phyloP scores from a whole-genome alignment of 1,140 invertebrate genomes.

The Aphelenchoides fujianensis region DNA sequence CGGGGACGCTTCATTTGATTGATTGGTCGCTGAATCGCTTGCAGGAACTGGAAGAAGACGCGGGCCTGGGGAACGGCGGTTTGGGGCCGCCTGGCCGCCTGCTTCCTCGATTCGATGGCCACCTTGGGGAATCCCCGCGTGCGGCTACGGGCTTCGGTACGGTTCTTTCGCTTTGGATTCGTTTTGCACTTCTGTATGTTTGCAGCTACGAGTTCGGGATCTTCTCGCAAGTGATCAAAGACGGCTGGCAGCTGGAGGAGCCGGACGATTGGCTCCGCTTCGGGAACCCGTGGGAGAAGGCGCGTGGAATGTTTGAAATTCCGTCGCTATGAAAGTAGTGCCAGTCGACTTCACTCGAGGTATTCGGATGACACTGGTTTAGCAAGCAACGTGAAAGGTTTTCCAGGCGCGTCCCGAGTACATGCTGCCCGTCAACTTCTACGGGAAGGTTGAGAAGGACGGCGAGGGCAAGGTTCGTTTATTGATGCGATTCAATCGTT shows the following conservation, averaged over 20 bases:
- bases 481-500: too few species aligned
- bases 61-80: slow-evolving; percentile 95
- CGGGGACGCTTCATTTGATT: too few species aligned
- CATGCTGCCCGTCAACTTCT: slow-evolving; percentile 88
- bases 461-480: slow-evolving; percentile 73
- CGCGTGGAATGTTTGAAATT: too few species aligned
- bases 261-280: slow-evolving; percentile 94
- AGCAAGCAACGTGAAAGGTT: too few species aligned
- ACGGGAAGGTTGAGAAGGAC: slow-evolving; percentile 82
- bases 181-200: too few species aligned
- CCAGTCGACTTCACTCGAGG: too few species aligned
- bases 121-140: slow-evolving; percentile 94
- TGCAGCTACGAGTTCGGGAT: slow-evolving; percentile 97
- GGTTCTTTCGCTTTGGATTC: too few species aligned
- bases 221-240: slow-evolving; percentile 73
- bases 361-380: too few species aligned
- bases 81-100: slow-evolving; percentile 91
- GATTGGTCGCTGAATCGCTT: slow-evolving; percentile 28
- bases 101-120: slow-evolving; percentile 95
- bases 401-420: slow-evolving; percentile 87
- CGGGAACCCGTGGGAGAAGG: slow-evolving; percentile 97
- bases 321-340: too few species aligned
- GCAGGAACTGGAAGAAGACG: slow-evolving; percentile 93
- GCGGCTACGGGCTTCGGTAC: slow-evolving; percentile 98
- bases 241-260: too few species aligned